Evolutionary conservation across 2,888 invertebrate genomes (phyloP), one percentile per base, ranked within the genome.

Genomic region (Herminia tarsipennalis): DNA sequence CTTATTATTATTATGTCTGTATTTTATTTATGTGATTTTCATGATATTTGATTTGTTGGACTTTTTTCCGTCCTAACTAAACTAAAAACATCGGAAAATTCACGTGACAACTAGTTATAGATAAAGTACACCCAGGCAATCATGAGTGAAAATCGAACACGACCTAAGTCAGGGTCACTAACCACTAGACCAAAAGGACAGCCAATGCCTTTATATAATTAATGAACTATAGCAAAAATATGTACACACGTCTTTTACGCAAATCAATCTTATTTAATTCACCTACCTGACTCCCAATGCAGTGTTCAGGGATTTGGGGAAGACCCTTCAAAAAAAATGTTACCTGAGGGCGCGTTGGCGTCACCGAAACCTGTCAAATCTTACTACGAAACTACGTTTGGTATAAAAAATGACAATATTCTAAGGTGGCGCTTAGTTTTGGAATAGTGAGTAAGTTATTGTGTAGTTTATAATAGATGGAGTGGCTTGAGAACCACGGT

Each of bases 371-470:
- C 78, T 76, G 76, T 78, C 74, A 73, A 65, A 66, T 72, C 58
- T 75, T 88, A 88, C 88, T 89, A 88, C 83, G 74, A 78, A 74
- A 70, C 73, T 87, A 88, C 82, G 86, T 68, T 69, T 38, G 36
- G 25, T 25, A 56, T 63, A 81, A 79, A 83, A 86, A 79, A 77
- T 53, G 56, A 72, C 73, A 80, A 81, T 80, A 81, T 75, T 57
- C 42, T 63, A 70, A 74, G 76, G 83, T 88, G 89, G 89, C 89
- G 89, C 89, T 89, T 81, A 84, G 51, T 65, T 76, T 71, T 79
- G 9, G 36, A 47, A 41, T 41, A 41, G 67, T 76, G 80, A 82
- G 73, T 25, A 64, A 64, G 60, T 57, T 58, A 59, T 78, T 78
- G 69, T 76, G 68, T 73, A 65, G 67, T 55, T 44, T 52, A 72